Percentiles rank a stretch among this genome's conserved stretches.
Evolutionary conservation across 2,797 vertebrate genomes (phyloP).

Genomic region (Chiroxiphia lanceolata): DNA sequence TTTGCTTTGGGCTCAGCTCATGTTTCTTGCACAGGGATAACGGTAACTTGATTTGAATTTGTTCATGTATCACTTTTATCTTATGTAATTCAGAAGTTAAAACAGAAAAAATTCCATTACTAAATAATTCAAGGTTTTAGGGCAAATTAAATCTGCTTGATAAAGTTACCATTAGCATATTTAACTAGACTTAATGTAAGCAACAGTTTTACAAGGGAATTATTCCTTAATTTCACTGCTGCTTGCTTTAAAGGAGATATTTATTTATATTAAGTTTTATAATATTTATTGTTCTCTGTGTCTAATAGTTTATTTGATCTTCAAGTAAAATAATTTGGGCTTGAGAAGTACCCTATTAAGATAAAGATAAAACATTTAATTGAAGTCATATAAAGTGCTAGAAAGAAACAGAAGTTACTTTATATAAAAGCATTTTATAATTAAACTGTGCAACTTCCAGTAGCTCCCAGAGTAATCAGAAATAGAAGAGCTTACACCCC

Average conservation of each 20-base stretch:
- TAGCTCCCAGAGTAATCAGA: not conserved
- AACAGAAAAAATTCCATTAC: not conserved
- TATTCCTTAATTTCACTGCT: not conserved
- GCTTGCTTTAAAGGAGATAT: not conserved
- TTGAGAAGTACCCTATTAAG: conserved; percentile 30
- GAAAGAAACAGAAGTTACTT: not conserved
- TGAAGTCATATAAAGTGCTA: not conserved
- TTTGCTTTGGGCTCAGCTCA: not conserved
- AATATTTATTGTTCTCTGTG: conserved; percentile 32
- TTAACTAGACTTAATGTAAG: not conserved
- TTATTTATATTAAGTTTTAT: not conserved
- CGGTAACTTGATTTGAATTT: not conserved
- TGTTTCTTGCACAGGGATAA: not conserved
- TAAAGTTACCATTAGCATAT: not conserved
- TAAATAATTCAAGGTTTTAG: conserved; percentile 20
- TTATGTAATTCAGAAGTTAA: not conserved
- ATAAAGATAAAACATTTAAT: not conserved
- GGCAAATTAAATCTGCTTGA: not conserved
- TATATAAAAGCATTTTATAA: not conserved
- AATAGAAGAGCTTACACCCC: not conserved
- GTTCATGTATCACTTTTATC: not conserved
- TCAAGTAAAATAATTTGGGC: conserved; percentile 6
- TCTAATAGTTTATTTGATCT: conserved; percentile 22
- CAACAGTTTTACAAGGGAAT: not conserved
- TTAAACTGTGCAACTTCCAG: not conserved